phyloP scores from a whole-genome alignment of 1,140 invertebrate species.

The Procambarus virginalis region DNA sequence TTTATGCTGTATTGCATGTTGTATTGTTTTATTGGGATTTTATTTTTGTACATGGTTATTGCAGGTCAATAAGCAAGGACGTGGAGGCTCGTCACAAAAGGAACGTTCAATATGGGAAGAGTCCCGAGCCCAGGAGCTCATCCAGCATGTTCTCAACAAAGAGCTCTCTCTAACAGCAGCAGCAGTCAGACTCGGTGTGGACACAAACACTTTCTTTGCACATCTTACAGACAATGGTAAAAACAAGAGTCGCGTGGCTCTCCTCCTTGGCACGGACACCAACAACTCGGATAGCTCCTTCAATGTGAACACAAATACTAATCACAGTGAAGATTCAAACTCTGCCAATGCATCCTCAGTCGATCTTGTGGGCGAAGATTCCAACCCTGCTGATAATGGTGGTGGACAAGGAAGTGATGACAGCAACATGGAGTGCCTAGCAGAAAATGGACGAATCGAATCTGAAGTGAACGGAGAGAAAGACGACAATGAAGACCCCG shows the following conservation, averaged over 20 bases:
- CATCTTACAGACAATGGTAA: slow-evolving; percentile 69
- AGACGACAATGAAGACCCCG: slow-evolving; percentile 47
- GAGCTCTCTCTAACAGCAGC: slow-evolving; percentile 69
- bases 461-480: slow-evolving; percentile 51
- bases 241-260: slow-evolving; percentile 66
- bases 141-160: slow-evolving; percentile 65
- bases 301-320: slow-evolving; percentile 7
- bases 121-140: slow-evolving; percentile 66
- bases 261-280: slow-evolving; percentile 58
- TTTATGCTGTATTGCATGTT: background rate
- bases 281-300: background rate
- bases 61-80: slow-evolving; percentile 69
- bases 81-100: slow-evolving; percentile 44
- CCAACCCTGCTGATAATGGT: slow-evolving; percentile 38
- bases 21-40: background rate
- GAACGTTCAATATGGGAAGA: slow-evolving; percentile 70
- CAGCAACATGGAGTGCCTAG: slow-evolving; percentile 39
- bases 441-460: slow-evolving; percentile 29
- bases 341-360: slow-evolving; percentile 31
- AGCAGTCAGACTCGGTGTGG: slow-evolving; percentile 69
- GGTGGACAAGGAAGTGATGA: slow-evolving; percentile 47
- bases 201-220: slow-evolving; percentile 69
- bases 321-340: slow-evolving; percentile 57
- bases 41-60: background rate
- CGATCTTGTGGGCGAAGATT: slow-evolving; percentile 43